A percentile compares a stretch with the other conserved stretches of the same genome.
These are phyloP conservation scores for Podarcis muralis DNA, from an alignment of 2,113 vertebrate genomes.

Conservation along the genomic window DNA sequence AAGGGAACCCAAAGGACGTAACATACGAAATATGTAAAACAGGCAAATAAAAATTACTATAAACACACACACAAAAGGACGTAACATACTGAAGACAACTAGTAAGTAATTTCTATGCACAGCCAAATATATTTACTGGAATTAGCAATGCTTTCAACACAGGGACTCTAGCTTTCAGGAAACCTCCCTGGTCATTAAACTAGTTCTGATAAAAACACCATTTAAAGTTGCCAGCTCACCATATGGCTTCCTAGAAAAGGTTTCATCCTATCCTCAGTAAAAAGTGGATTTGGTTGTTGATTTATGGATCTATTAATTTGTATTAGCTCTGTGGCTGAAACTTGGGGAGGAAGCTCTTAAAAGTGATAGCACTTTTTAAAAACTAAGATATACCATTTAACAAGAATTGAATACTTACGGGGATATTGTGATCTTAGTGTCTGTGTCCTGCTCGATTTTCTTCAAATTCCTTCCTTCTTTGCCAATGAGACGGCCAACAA, in stretches of 20 bases:
- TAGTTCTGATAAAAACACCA: background rate
- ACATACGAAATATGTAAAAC: too few relatives aligned
- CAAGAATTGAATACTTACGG: constrained; percentile 81
- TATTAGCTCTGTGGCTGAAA: background rate
- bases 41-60: too few relatives aligned
- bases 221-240: background rate
- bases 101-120: background rate
- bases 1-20: background rate
- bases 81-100: background rate
- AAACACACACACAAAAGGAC: too few relatives aligned
- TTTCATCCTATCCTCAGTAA: background rate
- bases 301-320: background rate
- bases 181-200: background rate
- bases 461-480: constrained; percentile 98
- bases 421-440: constrained; percentile 98
- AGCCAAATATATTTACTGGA: background rate
- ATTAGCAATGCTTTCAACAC: background rate
- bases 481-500: constrained; percentile 95
- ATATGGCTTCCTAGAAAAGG: background rate
- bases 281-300: background rate
- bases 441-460: constrained; percentile 97
- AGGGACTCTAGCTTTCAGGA: background rate
- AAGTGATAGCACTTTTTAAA: background rate
- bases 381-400: background rate
- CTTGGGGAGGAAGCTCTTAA: background rate